Base-by-base conservation (phyloP, 1,140 invertebrate species). In the Augochlora pura region DNA sequence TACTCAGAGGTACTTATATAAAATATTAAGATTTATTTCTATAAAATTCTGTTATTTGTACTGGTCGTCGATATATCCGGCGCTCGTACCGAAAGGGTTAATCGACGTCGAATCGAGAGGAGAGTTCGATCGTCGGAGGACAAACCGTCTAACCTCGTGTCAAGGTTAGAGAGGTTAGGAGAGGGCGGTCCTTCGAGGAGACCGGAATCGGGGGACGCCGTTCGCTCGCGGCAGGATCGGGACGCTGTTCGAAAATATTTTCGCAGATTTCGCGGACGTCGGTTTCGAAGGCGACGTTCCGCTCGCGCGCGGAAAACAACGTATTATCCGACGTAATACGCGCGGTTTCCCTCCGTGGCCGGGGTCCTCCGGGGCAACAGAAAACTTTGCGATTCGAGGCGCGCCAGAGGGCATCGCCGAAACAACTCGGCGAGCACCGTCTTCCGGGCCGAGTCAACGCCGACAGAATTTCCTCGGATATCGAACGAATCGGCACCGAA, bases 331-430 rank as follows among this genome's bases (percentile, higher is more conserved):
- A 32, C 14, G 39, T 46, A 32, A 66, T 64, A 54, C 46, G 16
- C 62, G 16, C 62, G 27, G 27, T 46, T 62, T 21, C 49, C 4
- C 16, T 18, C 4, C 16, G 7, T 2, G 21, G 21, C 46, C 32
- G 39, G 16, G 46, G 32, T n/a, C 5, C 75, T 52, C 21, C 42
- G 16, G 39, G 42, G n/a, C 18, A 12, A 21, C 21, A 64, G 71
- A 72, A 77, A 77, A 64, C 46, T 72, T 71, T 77, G 71, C 68
- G 68, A 77, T 52, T n/a, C 76, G 68, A 57, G 39, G 72, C 42
- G 64, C 68, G 42, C 38, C 76, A 21, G 54, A 52, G n/a, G 32
- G 59, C 38, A 5, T 52, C 16, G 5, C 49, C 49, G 16, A 52
- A 16, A 52, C 46, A 52, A 0, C 49, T 14, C 14, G 9, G 42